Conservation (phyloP, 2,113 vertebrate species). For the Silurus meridionalis region DNA sequence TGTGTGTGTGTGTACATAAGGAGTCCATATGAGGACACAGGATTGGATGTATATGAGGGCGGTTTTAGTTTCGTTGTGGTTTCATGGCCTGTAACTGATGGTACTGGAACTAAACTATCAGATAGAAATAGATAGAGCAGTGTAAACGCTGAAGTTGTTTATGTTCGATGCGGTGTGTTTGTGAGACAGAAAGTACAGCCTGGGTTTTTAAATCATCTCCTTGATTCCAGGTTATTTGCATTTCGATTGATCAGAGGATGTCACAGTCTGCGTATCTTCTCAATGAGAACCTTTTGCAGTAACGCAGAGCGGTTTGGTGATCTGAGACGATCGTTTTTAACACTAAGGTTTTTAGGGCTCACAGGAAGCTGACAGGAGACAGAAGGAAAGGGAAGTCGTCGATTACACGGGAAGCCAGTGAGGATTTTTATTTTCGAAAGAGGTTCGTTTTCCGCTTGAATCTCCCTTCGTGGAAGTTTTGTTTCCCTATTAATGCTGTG, state of each 20-base stretch:
- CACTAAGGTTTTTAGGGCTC: background rate
- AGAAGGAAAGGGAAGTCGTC: background rate
- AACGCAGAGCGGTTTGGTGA: slow-evolving; percentile 1
- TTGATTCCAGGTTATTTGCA: background rate
- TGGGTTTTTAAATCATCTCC: background rate
- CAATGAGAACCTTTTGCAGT: background rate
- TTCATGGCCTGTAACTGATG: background rate
- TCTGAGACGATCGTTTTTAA: background rate
- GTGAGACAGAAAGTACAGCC: background rate
- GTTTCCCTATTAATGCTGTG: slow-evolving; percentile 10
- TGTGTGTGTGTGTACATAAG: too few species aligned
- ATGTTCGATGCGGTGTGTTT: background rate
- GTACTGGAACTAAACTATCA: background rate
- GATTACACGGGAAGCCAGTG: background rate
- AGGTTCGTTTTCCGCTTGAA: background rate
- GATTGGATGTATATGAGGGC: background rate
- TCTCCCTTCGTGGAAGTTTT: slow-evolving; percentile 26
- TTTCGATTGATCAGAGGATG: background rate
- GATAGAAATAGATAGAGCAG: background rate
- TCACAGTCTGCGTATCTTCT: background rate
- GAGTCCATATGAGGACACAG: background rate
- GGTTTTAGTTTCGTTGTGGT: background rate
- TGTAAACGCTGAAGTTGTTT: background rate
- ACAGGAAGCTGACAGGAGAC: background rate
- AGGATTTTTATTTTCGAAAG: background rate